Conservation (phyloP, 2,797 vertebrate genomes). For the Xenopus petersii region DNA sequence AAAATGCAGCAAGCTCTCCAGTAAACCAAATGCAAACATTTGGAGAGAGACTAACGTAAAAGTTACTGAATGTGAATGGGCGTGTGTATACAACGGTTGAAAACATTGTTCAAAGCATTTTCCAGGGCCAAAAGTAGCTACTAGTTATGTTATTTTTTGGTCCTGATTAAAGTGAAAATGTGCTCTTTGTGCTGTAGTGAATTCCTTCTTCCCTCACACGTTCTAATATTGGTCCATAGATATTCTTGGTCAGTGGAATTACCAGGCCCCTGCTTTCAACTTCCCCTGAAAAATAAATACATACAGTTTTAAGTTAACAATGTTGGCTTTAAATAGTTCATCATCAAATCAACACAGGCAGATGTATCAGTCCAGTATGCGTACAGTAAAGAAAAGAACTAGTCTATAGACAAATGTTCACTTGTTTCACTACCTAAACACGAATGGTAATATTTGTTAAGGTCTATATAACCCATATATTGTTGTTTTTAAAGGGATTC, state of each 20-base stretch:
- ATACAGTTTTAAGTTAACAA: too few species aligned
- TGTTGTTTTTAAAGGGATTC: too few species aligned
- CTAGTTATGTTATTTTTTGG: not conserved
- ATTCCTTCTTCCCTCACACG: constrained; percentile 85
- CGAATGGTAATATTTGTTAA: too few species aligned
- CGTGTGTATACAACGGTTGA: not conserved
- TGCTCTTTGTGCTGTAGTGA: constrained; percentile 70
- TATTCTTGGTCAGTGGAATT: constrained; percentile 78
- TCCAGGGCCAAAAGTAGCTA: not conserved
- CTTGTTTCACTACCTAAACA: too few species aligned
- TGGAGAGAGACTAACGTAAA: not conserved
- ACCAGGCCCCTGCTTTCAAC: constrained; percentile 83
- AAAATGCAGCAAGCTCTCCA: not conserved
- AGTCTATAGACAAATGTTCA: too few species aligned
- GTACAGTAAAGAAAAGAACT: too few species aligned
- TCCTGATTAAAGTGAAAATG: constrained; percentile 44
- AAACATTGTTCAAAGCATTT: not conserved
- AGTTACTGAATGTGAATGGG: not conserved
- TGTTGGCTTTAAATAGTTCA: too few species aligned
- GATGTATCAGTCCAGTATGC: too few species aligned
- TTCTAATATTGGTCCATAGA: constrained; percentile 81
- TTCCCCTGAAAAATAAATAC: constrained; percentile 73
- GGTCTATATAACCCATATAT: too few species aligned
- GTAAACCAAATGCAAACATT: not conserved
- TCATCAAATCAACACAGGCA: too few species aligned